phyloP scores from a whole-genome alignment of 2,888 invertebrate genomes.

The Maniola hyperantus region DNA sequence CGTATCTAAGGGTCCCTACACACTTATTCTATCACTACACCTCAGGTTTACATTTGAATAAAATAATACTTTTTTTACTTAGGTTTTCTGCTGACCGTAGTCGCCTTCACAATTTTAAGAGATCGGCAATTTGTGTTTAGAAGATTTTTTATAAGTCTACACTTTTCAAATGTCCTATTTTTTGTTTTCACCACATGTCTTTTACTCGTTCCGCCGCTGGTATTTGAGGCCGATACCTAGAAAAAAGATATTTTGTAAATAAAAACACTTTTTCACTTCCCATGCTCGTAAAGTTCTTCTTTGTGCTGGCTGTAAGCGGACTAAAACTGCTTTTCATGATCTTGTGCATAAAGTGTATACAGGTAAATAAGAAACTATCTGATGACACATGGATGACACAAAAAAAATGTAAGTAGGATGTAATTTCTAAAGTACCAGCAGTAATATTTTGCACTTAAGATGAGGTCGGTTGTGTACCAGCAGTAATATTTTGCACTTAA shows the following conservation, averaged over 20 bases:
- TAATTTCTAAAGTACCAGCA: too few species aligned
- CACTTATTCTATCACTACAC: constrained; percentile 1
- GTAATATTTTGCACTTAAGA: too few species aligned
- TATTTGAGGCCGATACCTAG: constrained; percentile 75
- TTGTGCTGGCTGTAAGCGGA: too few species aligned
- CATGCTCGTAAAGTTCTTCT: too few species aligned
- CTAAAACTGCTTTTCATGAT: too few species aligned
- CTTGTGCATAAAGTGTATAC: too few species aligned
- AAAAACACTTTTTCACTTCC: not conserved
- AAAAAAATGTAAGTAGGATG: too few species aligned
- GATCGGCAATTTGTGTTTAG: constrained; percentile 21
- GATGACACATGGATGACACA: too few species aligned
- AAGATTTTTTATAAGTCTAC: constrained; percentile 7
- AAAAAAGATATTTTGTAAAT: constrained; percentile 39
- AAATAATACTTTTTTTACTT: constrained; percentile 38
- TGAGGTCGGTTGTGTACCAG: too few species aligned
- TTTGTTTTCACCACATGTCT: constrained; percentile 79
- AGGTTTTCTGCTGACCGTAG: constrained; percentile 17
- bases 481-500: too few species aligned
- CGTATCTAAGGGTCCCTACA: constrained; percentile 6
- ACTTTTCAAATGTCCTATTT: not conserved
- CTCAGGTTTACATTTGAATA: constrained; percentile 20
- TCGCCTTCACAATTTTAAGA: constrained; percentile 25
- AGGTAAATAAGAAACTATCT: too few species aligned
- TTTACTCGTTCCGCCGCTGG: constrained; percentile 78